Evolutionary conservation across 2,113 vertebrate genomes (phyloP), one percentile per base, ranked within the genome.

Genomic region (Pachypanchax playfairii): DNA sequence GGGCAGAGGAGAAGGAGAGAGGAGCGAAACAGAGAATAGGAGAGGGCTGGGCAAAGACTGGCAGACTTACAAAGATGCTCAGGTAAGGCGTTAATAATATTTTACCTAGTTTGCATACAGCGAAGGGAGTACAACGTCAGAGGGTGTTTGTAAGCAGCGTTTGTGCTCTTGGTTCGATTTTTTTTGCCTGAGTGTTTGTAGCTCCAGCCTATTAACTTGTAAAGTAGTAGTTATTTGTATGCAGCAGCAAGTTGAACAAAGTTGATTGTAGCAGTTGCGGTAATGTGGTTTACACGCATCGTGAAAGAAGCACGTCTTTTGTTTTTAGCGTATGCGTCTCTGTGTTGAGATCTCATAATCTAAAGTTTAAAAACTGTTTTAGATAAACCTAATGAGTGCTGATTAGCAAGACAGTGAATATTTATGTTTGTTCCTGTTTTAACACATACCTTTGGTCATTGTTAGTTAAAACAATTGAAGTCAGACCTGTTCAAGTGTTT

Each of bases 51-150:
- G 77, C 69, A 83, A 72, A 78, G 77, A 84, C 88, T 89, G 88
- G 88, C 86, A 86, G 73, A 80, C 81, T 83, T 70, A 87, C 88
- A 78, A 89, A 88, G 90, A 94, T 95, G 91, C 89, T 91, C 93
- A 93, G 91, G 91, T 94, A 94, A n/a, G 75, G 85, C 83, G 43
- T 66, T 24, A 39, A 83, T 85, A 68, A 80, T 65, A 36, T 81
- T 84, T 79, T 58, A 63, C 67, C 59, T 49, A 51, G 58, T 18
- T 63, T 65, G 4, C 15, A 6, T 69, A 44, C 57, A 38, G 60
- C 58, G 7, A 0, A 49, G 33, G n/a, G 46, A n/a, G 51, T 31
- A 29, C 38, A 11, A 35, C 13, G 33, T 35, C 13, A 7, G 36
- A 4, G 22, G 9, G 20, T 57, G 43, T 64, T 50, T n/a, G 26